phyloP scores from a whole-genome alignment of 2,888 invertebrate genomes.

The Cinara cedri region DNA sequence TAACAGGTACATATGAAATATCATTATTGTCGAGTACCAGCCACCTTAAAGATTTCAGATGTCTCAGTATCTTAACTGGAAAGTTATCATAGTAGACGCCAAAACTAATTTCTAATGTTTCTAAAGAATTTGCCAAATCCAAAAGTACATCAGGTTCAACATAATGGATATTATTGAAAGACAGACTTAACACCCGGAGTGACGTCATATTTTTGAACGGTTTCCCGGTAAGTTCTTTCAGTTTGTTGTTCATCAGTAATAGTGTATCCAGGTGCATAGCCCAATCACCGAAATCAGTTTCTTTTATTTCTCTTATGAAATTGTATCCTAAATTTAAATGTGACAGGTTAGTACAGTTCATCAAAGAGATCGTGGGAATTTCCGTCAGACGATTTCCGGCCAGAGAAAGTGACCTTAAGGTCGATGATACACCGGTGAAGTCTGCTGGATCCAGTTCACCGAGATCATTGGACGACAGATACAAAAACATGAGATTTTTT shows the following conservation, averaged over 20 bases:
- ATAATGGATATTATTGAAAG: slow-evolving; percentile 86
- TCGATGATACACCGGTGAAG: slow-evolving; percentile 67
- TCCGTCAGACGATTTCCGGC: slow-evolving; percentile 80
- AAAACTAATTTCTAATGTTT: slow-evolving; percentile 84
- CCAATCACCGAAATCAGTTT: slow-evolving; percentile 80
- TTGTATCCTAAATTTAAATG: slow-evolving; percentile 90
- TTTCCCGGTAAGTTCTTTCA: slow-evolving; percentile 72
- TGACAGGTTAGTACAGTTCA: slow-evolving; percentile 76
- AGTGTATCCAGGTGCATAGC: slow-evolving; percentile 80
- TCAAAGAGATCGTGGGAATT: slow-evolving; percentile 74
- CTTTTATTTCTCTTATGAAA: slow-evolving; percentile 74
- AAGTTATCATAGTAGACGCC: slow-evolving; percentile 81
- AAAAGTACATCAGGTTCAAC: slow-evolving; percentile 81
- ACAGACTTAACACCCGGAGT: slow-evolving; percentile 85
- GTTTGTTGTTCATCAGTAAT: slow-evolving; percentile 81
- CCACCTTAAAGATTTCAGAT: slow-evolving; percentile 78
- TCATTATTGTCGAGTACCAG: slow-evolving; percentile 87
- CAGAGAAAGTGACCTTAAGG: slow-evolving; percentile 78
- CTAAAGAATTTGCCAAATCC: slow-evolving; percentile 76
- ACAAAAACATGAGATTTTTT: slow-evolving; percentile 77
- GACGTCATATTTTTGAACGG: slow-evolving; percentile 76
- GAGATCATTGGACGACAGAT: slow-evolving; percentile 80
- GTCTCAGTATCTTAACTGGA: slow-evolving; percentile 77
- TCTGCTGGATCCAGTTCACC: slow-evolving; percentile 71
- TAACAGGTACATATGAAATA: slow-evolving; percentile 74